Conservation (phyloP, 2,888 invertebrate species). For the Lampropteryx suffumata region DNA sequence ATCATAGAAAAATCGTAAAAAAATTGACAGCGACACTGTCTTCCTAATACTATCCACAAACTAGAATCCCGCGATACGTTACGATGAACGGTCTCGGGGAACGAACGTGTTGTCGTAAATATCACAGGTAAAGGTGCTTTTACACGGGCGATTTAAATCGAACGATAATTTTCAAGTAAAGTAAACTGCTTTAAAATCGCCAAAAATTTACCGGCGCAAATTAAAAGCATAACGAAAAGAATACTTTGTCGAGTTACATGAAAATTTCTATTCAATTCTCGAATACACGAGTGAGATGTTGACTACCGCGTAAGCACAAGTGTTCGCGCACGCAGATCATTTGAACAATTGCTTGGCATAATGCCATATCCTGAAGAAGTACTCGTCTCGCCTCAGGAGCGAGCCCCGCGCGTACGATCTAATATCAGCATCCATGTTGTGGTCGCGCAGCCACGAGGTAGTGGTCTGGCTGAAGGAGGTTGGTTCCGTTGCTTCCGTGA, state of each 20-base stretch:
- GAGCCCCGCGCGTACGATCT: slow-evolving; percentile 94
- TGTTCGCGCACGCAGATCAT: slow-evolving; percentile 64
- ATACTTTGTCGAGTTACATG: neutral
- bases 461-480: slow-evolving; percentile 96
- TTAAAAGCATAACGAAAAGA: no score
- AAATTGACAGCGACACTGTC: slow-evolving; percentile 50
- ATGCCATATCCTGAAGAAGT: slow-evolving; percentile 97
- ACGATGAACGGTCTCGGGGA: slow-evolving; percentile 23
- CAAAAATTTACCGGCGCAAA: neutral
- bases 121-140: slow-evolving; percentile 66
- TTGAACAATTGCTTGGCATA: slow-evolving; percentile 93
- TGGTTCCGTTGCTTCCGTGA: slow-evolving; percentile 88
- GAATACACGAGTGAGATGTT: slow-evolving; percentile 26
- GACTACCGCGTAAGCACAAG: slow-evolving; percentile 15
- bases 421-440: slow-evolving; percentile 97
- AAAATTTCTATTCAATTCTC: no score
- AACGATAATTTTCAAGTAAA: slow-evolving; percentile 34
- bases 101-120: slow-evolving; percentile 54
- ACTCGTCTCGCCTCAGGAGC: slow-evolving; percentile 93
- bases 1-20: slow-evolving; percentile 51
- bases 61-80: slow-evolving; percentile 38
- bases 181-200: neutral
- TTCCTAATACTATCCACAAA: slow-evolving; percentile 55
- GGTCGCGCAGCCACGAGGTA: slow-evolving; percentile 95
- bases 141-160: slow-evolving; percentile 7